Percentiles rank a stretch among this genome's conserved stretches.
Evolutionary conservation across 2,797 vertebrate species (phyloP).

Genomic region (Acestrorhynchus altus): DNA sequence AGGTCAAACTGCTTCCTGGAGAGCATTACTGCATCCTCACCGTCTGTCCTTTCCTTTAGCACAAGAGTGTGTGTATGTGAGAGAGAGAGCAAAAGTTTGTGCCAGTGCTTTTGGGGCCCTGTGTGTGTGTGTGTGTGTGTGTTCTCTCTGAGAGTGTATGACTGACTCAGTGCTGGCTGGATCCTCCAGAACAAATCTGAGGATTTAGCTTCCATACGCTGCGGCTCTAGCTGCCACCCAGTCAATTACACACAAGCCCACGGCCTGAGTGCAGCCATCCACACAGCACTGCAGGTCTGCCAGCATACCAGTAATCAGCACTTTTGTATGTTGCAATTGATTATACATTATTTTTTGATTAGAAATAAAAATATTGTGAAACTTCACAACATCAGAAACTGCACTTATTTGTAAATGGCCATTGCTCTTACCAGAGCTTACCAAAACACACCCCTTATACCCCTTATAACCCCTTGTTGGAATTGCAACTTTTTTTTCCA

Average conservation of each 20-base stretch:
- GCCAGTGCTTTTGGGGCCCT: background rate
- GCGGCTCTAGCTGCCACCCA: constrained; percentile 63
- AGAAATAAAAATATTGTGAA: too few species aligned
- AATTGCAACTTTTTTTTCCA: too few species aligned
- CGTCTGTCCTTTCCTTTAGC: constrained; percentile 9
- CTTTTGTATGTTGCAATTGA: background rate
- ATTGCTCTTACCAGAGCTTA: too few species aligned
- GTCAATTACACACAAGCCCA: constrained; percentile 66
- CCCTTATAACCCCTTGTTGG: too few species aligned
- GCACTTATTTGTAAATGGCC: too few species aligned
- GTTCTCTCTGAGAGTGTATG: constrained; percentile 37
- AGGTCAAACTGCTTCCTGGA: constrained; percentile 32
- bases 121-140: constrained; percentile 25
- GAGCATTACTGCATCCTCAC: constrained; percentile 8
- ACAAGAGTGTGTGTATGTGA: constrained; percentile 10
- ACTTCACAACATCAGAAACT: too few species aligned
- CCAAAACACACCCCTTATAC: too few species aligned
- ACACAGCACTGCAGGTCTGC: background rate
- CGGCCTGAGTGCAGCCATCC: constrained; percentile 27
- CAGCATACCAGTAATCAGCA: background rate
- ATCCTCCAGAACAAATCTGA: constrained; percentile 75
- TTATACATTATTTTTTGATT: too few species aligned
- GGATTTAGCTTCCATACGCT: constrained; percentile 80
- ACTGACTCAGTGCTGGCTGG: constrained; percentile 75
- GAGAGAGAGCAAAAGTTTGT: background rate